Conservation (phyloP, 2,797 vertebrate species). For the Anguilla anguilla region DNA sequence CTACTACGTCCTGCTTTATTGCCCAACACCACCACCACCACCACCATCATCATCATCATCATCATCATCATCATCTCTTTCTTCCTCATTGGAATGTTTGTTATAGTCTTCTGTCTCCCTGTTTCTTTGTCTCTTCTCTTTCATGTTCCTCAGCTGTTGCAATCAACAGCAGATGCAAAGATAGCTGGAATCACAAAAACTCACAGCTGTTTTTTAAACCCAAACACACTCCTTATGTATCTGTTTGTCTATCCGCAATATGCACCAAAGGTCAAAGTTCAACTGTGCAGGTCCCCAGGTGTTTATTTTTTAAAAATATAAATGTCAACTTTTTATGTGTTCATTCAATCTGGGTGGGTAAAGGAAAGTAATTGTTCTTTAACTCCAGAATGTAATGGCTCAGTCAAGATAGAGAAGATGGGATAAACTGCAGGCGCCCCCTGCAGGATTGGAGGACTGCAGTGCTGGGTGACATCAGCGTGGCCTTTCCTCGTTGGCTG, state of each 20-base stretch:
- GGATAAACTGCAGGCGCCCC: neutral
- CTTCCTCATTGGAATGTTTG: neutral
- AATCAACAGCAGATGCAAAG: conserved; percentile 13
- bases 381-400: neutral
- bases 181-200: neutral
- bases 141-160: neutral
- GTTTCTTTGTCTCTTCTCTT: neutral
- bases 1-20: neutral
- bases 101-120: neutral
- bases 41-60: conserved; percentile 13
- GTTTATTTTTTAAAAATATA: neutral
- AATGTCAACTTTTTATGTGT: neutral
- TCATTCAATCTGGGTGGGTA: neutral
- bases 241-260: neutral
- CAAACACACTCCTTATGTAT: conserved; percentile 19
- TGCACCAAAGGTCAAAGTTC: neutral
- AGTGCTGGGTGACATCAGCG: neutral
- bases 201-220: conserved; percentile 13
- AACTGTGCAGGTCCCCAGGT: neutral
- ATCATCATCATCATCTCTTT: neutral
- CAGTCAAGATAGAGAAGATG: neutral
- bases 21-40: conserved; percentile 7
- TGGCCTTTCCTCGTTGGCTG: neutral
- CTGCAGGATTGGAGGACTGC: neutral
- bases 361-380: neutral